Percentiles rank a stretch among this genome's conserved stretches.
These are phyloP conservation scores for Microtus oregoni DNA, from an alignment of 2,113 vertebrate genomes.

Conservation along the genomic window DNA sequence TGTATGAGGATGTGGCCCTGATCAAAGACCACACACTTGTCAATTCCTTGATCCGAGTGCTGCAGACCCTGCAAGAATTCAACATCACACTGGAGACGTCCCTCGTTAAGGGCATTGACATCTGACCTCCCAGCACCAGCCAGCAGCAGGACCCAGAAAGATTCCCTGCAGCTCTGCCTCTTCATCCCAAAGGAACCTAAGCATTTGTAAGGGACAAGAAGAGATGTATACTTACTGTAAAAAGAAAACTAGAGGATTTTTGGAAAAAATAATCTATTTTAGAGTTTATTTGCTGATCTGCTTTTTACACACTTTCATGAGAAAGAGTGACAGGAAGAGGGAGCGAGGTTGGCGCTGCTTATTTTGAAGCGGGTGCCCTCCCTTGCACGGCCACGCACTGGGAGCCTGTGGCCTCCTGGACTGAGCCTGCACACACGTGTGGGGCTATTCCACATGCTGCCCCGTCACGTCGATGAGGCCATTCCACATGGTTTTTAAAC, in stretches of 20 bases:
- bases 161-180: constrained; percentile 74
- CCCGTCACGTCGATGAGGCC: constrained; percentile 79
- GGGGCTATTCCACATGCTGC: constrained; percentile 5
- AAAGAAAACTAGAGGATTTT: constrained; percentile 85
- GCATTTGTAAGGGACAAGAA: constrained; percentile 82
- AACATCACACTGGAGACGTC: constrained; percentile 99
- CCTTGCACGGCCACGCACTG: constrained; percentile 92
- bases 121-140: constrained; percentile 86
- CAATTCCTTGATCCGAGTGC: constrained; percentile 97
- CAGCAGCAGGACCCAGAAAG: constrained; percentile 16
- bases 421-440: constrained; percentile 80
- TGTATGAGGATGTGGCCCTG: constrained; percentile 97
- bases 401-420: constrained; percentile 90
- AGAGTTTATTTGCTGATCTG: constrained; percentile 91
- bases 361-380: constrained; percentile 96
- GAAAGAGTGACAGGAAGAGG: constrained; percentile 87
- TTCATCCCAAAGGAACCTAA: constrained; percentile 80
- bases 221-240: constrained; percentile 88
- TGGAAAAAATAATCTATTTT: constrained; percentile 91
- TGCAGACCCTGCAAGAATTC: constrained; percentile 99
- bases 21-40: constrained; percentile 98
- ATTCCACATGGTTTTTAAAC: constrained; percentile 88
- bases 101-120: constrained; percentile 97
- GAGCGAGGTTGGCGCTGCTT: constrained; percentile 91
- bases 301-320: constrained; percentile 92